phyloP scores from a whole-genome alignment of 2,888 invertebrate genomes.

The Anoplius nigerrimus region DNA sequence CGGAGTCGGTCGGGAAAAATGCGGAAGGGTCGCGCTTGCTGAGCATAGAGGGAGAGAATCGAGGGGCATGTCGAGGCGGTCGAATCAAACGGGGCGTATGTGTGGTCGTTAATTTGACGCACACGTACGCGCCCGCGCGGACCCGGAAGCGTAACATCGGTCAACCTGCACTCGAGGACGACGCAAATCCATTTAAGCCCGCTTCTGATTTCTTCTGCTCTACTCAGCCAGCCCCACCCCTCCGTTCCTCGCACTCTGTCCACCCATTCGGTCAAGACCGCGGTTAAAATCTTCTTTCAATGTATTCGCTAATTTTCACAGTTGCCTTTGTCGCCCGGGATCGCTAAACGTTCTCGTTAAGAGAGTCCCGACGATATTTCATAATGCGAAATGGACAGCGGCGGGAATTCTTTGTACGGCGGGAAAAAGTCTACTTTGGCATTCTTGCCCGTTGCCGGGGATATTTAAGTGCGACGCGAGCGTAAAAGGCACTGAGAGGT shows the following conservation, averaged over 20 bases:
- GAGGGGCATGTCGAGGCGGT: too few relatives aligned
- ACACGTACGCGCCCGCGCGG: background rate
- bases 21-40: background rate
- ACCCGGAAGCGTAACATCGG: too few relatives aligned
- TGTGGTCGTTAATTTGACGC: background rate
- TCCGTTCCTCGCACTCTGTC: background rate
- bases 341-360: constrained; percentile 2
- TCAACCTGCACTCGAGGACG: constrained; percentile 25
- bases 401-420: constrained; percentile 14
- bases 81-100: background rate
- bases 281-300: background rate
- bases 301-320: background rate
- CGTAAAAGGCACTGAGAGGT: background rate
- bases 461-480: constrained; percentile 12
- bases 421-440: constrained; percentile 22
- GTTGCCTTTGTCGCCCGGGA: constrained; percentile 3
- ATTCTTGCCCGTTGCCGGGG: constrained; percentile 10
- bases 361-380: too few relatives aligned
- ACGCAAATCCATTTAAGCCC: constrained; percentile 37
- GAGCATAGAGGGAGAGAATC: background rate
- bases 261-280: background rate
- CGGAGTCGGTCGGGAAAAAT: constrained; percentile 24
- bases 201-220: constrained; percentile 32
- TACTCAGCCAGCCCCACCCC: background rate
- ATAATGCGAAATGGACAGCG: too few relatives aligned